These are phyloP conservation scores for Microtus ochrogaster DNA, from an alignment of 2,113 vertebrate genomes.

Conservation along the genomic window DNA sequence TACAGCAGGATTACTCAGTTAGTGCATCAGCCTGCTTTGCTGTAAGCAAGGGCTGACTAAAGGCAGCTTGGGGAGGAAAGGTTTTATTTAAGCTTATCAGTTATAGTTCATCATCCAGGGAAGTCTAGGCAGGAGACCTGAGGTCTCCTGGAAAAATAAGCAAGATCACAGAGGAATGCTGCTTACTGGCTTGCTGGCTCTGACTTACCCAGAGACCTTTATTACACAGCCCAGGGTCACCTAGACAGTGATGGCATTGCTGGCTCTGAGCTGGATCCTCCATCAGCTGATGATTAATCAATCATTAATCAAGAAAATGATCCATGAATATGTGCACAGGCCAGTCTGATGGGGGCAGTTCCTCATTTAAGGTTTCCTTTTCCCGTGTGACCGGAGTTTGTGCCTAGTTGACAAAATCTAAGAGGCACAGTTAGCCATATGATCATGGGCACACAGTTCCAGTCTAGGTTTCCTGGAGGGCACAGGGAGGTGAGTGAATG, in stretches of 20 bases:
- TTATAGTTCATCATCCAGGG: neutral
- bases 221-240: neutral
- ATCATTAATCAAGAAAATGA: neutral
- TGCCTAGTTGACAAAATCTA: neutral
- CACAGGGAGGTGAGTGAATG: neutral
- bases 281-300: neutral
- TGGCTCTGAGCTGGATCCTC: neutral
- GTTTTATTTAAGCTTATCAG: neutral
- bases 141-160: neutral
- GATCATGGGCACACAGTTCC: neutral
- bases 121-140: neutral
- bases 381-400: neutral
- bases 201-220: neutral
- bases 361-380: neutral
- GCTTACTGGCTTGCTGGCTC: neutral
- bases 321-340: too few species aligned
- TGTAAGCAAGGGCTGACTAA: neutral
- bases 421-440: neutral
- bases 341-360: neutral
- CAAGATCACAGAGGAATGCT: neutral
- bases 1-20: neutral
- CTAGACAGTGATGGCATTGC: neutral
- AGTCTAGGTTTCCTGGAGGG: neutral
- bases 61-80: neutral
- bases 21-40: too few species aligned